These are phyloP conservation scores for Paraplagusia blochii DNA, from an alignment of 2,113 vertebrate genomes.

Conservation along the genomic window DNA sequence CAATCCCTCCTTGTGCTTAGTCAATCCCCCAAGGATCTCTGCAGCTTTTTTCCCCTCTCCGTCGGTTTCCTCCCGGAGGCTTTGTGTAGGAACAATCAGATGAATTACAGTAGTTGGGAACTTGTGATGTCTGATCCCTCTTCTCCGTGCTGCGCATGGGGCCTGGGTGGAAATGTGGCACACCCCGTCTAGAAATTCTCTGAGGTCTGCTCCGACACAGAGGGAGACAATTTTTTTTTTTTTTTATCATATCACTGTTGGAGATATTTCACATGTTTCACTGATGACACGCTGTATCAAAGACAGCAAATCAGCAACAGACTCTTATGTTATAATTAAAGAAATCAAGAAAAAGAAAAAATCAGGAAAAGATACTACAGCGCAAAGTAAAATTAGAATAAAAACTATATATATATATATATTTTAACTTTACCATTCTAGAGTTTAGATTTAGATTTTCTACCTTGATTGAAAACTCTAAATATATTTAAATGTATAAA, in stretches of 20 bases:
- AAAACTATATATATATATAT: no score
- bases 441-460: no score
- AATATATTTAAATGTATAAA: no score
- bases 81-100: constrained; percentile 59
- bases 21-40: constrained; percentile 61
- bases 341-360: no score
- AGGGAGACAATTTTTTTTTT: constrained; percentile 1
- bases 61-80: constrained; percentile 53
- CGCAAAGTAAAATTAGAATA: no score
- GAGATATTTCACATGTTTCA: no score
- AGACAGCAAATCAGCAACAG: no score
- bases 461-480: no score
- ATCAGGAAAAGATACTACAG: no score
- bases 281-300: no score
- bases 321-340: no score
- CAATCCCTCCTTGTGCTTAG: constrained; percentile 57
- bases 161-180: constrained; percentile 32
- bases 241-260: constrained; percentile 13
- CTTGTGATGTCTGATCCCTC: constrained; percentile 69
- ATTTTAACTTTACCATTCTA: no score
- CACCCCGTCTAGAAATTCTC: constrained; percentile 37
- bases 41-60: constrained; percentile 48
- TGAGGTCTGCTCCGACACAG: constrained; percentile 16
- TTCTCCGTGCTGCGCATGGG: constrained; percentile 23
- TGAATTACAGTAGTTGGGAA: constrained; percentile 58